Percentiles rank a stretch among this genome's conserved stretches.
These are phyloP conservation scores for Imbricaverruca yamaguchii DNA, from an alignment of 2,888 invertebrate genomes.

Conservation along the genomic window DNA sequence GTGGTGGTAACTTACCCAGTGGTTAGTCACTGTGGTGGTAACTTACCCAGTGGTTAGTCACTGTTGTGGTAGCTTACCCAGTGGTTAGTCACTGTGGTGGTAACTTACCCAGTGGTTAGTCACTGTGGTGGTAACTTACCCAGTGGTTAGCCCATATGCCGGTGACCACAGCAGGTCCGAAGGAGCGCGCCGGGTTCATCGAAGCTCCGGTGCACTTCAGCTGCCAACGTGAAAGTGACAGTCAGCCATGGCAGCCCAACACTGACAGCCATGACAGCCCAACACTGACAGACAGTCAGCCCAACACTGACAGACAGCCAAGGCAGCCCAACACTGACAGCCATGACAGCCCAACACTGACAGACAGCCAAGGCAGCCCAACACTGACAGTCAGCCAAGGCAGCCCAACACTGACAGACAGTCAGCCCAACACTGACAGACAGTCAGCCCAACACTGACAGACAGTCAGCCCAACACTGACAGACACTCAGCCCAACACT, in stretches of 20 bases:
- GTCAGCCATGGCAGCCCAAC: background rate
- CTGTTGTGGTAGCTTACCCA: too few species aligned
- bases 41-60: too few species aligned
- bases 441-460: too few species aligned
- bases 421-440: too few species aligned
- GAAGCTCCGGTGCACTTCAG: conserved; percentile 69
- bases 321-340: background rate
- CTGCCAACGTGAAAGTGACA: conserved; percentile 41
- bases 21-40: too few species aligned
- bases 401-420: too few species aligned
- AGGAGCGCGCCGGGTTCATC: conserved; percentile 86
- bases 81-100: too few species aligned
- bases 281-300: too few species aligned
- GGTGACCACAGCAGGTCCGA: conserved; percentile 76
- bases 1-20: too few species aligned
- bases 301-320: background rate
- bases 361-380: background rate
- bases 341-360: background rate
- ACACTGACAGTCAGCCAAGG: background rate
- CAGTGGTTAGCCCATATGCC: conserved; percentile 70
- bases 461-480: too few species aligned
- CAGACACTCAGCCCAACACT: too few species aligned
- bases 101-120: too few species aligned
- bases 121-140: conserved; percentile 49
- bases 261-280: background rate